These are phyloP conservation scores for Malacosoma neustria DNA, from an alignment of 2,888 invertebrate genomes.

Conservation along the genomic window DNA sequence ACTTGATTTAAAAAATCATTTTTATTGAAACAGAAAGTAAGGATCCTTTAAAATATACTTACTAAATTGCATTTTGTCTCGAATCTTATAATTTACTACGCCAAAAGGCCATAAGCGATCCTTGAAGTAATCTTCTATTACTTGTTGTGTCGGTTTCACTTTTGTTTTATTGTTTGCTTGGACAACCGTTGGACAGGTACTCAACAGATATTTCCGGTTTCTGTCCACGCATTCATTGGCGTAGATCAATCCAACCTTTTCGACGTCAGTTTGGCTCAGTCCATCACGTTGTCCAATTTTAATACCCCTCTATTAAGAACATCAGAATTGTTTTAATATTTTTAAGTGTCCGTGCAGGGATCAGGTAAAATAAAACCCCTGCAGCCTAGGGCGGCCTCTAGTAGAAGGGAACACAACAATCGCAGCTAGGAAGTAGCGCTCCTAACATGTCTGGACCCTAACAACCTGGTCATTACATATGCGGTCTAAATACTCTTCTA, in stretches of 20 bases:
- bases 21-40: no score
- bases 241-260: conserved; percentile 45
- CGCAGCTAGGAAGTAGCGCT: no score
- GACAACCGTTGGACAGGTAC: conserved; percentile 53
- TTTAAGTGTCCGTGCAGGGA: no score
- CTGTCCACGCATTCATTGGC: conserved; percentile 46
- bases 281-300: conserved; percentile 56
- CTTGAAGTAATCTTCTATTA: conserved; percentile 41
- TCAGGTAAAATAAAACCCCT: no score
- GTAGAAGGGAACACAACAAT: no score
- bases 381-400: no score
- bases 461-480: no score
- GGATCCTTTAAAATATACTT: no score
- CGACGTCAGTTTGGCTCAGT: conserved; percentile 46
- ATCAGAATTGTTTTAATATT: neutral
- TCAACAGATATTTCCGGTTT: conserved; percentile 45
- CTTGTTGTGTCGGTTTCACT: conserved; percentile 14
- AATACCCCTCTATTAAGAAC: conserved; percentile 21
- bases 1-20: no score
- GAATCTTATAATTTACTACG: conserved; percentile 40
- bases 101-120: conserved; percentile 49
- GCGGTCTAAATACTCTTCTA: no score
- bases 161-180: conserved; percentile 11
- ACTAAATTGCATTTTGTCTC: conserved; percentile 48
- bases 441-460: no score